A percentile compares a stretch with the other conserved stretches of the same genome.
phyloP scores from a whole-genome alignment of 2,797 vertebrate species.

The Sebastes dallii region DNA sequence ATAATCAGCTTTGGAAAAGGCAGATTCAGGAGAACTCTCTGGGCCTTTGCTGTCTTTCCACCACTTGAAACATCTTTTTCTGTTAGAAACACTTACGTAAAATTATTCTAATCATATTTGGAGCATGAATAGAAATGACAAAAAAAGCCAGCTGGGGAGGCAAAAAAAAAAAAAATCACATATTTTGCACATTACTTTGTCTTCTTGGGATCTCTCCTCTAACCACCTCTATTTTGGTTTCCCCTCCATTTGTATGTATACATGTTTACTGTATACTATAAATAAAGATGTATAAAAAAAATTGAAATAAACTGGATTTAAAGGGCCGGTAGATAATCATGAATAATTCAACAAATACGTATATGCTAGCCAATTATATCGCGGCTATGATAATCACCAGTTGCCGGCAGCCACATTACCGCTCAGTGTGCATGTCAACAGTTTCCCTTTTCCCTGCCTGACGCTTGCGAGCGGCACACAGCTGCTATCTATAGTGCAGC shows the following conservation, averaged over 20 bases:
- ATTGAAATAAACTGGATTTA: slow-evolving; percentile 11
- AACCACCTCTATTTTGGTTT: slow-evolving; percentile 5
- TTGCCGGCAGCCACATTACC: slow-evolving; percentile 41
- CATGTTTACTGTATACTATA: not conserved
- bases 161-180: not conserved
- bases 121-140: not conserved
- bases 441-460: slow-evolving; percentile 62
- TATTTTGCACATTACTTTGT: slow-evolving; percentile 18
- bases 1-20: slow-evolving; percentile 50
- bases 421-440: slow-evolving; percentile 61
- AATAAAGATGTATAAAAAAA: slow-evolving; percentile 2
- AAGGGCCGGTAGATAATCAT: slow-evolving; percentile 20
- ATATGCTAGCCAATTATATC: slow-evolving; percentile 35
- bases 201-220: slow-evolving; percentile 29
- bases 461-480: slow-evolving; percentile 56
- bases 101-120: not conserved
- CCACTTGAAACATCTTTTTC: not conserved
- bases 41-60: not conserved
- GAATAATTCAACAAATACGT: slow-evolving; percentile 49
- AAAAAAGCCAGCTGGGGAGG: not conserved
- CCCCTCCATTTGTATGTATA: not conserved
- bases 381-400: slow-evolving; percentile 48
- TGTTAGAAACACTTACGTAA: not conserved
- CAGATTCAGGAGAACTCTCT: slow-evolving; percentile 16
- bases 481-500: slow-evolving; percentile 80